Evolutionary conservation across 2,113 vertebrate genomes (phyloP).

Genomic region (Grallaria varia): DNA sequence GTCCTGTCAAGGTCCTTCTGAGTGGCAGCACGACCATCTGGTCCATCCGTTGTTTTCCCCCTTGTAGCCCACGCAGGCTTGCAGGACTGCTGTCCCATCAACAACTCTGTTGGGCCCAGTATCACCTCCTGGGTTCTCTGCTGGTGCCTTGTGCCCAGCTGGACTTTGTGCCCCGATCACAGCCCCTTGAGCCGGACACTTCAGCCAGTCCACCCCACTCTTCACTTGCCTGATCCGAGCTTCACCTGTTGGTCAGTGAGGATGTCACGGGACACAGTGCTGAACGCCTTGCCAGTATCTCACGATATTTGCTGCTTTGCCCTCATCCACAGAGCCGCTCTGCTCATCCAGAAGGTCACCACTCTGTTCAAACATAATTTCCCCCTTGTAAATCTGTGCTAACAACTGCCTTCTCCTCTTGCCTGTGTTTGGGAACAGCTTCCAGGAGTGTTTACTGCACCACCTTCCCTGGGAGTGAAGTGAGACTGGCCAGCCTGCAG

Average conservation of each 20-base stretch:
- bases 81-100: background rate
- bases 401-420: background rate
- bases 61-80: background rate
- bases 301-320: background rate
- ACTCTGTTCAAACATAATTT: background rate
- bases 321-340: accelerated
- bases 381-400: background rate
- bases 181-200: background rate
- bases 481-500: background rate
- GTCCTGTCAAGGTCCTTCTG: background rate
- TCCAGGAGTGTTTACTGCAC: background rate
- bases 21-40: background rate
- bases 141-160: background rate
- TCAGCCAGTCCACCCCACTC: background rate
- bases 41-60: accelerated
- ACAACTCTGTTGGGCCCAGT: background rate
- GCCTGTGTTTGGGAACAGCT: background rate
- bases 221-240: accelerated
- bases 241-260: background rate
- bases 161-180: background rate
- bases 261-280: background rate
- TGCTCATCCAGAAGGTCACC: background rate
- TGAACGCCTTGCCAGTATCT: background rate
- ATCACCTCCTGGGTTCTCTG: too few relatives aligned
- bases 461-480: background rate